These are phyloP conservation scores for Porites lutea DNA, from an alignment of 64 coral and sea anemone species.

Conservation along the genomic window DNA sequence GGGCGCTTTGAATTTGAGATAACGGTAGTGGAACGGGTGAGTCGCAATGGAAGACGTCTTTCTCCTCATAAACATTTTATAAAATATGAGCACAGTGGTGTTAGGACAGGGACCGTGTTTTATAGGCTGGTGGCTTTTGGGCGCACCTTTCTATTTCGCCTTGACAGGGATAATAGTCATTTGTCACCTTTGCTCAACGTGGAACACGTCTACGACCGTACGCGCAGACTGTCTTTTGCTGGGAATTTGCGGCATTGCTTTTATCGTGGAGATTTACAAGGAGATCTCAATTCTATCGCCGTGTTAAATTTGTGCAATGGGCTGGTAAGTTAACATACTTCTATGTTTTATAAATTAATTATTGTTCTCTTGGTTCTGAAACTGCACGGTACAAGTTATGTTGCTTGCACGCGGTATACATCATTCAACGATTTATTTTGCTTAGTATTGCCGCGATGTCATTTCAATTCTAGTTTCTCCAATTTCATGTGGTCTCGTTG, in stretches of 20 bases:
- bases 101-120: slow-evolving; percentile 65
- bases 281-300: slow-evolving; percentile 82
- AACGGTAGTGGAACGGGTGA: slow-evolving; percentile 22
- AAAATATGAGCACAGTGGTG: slow-evolving; percentile 57
- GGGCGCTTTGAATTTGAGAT: slow-evolving; percentile 35
- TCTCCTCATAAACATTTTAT: slow-evolving; percentile 73
- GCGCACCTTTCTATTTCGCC: slow-evolving; percentile 75
- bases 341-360: not conserved
- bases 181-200: slow-evolving; percentile 78
- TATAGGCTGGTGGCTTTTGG: slow-evolving; percentile 87
- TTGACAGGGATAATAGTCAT: slow-evolving; percentile 72
- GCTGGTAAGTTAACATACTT: slow-evolving; percentile 71
- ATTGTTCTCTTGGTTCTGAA: not conserved
- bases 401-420: not conserved
- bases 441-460: not conserved
- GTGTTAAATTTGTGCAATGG: slow-evolving; percentile 93
- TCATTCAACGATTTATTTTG: not conserved
- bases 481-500: slow-evolving; percentile 16
- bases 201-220: slow-evolving; percentile 78
- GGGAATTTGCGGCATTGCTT: slow-evolving; percentile 80
- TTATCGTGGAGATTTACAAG: slow-evolving; percentile 68
- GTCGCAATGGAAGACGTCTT: slow-evolving; percentile 11
- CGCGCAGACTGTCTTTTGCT: slow-evolving; percentile 60
- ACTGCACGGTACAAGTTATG: too few relatives aligned
- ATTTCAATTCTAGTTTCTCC: slow-evolving; percentile 36